Percentiles rank a stretch among this genome's conserved stretches.
These are phyloP conservation scores for Pachyrhynchus sulphureomaculatus DNA, from an alignment of 1,140 invertebrate species.

Conservation along the genomic window DNA sequence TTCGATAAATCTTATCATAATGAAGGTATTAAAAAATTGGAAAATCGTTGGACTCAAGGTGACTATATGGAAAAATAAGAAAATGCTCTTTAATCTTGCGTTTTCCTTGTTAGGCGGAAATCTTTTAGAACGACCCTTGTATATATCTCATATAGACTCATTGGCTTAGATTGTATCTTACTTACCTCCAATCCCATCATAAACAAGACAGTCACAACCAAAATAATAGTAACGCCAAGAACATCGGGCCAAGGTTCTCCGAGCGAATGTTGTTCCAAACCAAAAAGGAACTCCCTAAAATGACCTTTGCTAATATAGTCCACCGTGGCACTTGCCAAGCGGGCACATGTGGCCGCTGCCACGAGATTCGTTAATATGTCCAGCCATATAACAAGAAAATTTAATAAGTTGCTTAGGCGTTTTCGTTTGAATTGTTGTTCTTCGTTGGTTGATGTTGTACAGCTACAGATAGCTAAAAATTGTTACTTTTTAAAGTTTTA, in stretches of 20 bases:
- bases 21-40: no score
- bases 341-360: slow-evolving; percentile 63
- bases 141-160: no score
- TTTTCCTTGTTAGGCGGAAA: no score
- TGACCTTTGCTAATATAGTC: slow-evolving; percentile 65
- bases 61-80: no score
- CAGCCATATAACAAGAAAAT: slow-evolving; percentile 63
- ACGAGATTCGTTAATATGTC: slow-evolving; percentile 60
- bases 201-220: slow-evolving; percentile 66
- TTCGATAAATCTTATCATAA: no score
- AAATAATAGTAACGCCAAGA: slow-evolving; percentile 64
- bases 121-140: no score
- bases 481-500: neutral
- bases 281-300: slow-evolving; percentile 59
- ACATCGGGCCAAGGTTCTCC: slow-evolving; percentile 71
- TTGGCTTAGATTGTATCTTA: no score
- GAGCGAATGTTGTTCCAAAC: slow-evolving; percentile 55
- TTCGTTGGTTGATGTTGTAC: slow-evolving; percentile 7
- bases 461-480: slow-evolving; percentile 6
- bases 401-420: slow-evolving; percentile 37
- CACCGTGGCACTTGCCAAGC: slow-evolving; percentile 63
- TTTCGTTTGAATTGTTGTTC: slow-evolving; percentile 29
- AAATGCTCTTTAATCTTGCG: no score
- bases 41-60: no score
- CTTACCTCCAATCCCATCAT: slow-evolving; percentile 69